Conservation (phyloP, 2,797 vertebrate genomes). For the Amniataba percoides region DNA sequence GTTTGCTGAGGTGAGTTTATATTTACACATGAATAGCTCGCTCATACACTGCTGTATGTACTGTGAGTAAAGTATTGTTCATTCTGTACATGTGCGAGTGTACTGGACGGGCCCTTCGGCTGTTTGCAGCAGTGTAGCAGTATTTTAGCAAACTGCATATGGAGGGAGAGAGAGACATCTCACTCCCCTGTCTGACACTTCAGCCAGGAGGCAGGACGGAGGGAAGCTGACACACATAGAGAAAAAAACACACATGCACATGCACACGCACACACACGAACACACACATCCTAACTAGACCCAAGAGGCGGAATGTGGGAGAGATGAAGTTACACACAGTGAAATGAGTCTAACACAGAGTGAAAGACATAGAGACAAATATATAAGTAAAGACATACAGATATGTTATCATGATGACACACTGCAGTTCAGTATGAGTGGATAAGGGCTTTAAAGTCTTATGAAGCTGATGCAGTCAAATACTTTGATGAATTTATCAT, state of each 20-base stretch:
- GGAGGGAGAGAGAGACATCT: constrained; percentile 62
- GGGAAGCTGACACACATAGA: constrained; percentile 34
- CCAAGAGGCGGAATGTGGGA: constrained; percentile 45
- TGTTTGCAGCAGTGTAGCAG: constrained; percentile 44
- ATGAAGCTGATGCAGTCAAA: neutral
- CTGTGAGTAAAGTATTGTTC: neutral
- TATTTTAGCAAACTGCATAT: constrained; percentile 52
- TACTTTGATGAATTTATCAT: neutral
- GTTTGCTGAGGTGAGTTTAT: constrained; percentile 14
- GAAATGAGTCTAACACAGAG: constrained; percentile 43
- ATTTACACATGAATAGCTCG: neutral
- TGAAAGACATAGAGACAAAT: constrained; percentile 42
- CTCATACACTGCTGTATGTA: neutral
- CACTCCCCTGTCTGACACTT: constrained; percentile 68
- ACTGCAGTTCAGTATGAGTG: neutral
- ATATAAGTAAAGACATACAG: constrained; percentile 34
- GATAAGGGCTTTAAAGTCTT: neutral
- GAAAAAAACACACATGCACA: constrained; percentile 18
- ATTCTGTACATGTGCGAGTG: neutral
- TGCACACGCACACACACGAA: constrained; percentile 21
- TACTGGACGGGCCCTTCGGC: neutral
- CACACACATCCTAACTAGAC: constrained; percentile 52
- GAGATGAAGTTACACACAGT: constrained; percentile 56
- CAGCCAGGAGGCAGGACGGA: constrained; percentile 66
- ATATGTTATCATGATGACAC: constrained; percentile 15